Conservation (phyloP, 2,113 vertebrate genomes). For the Melierax canorus region DNA sequence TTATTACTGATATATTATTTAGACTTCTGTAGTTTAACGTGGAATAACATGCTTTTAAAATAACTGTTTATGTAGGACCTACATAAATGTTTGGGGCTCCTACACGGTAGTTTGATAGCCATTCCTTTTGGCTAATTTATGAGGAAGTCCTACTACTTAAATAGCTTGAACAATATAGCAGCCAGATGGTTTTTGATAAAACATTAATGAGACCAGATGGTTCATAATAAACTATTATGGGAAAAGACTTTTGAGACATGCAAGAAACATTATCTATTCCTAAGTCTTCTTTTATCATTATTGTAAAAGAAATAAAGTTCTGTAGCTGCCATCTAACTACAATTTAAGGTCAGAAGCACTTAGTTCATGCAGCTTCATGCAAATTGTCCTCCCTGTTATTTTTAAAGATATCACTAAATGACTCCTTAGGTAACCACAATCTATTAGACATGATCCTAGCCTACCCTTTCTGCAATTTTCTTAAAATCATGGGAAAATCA, state of each 20-base stretch:
- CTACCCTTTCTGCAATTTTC: not conserved
- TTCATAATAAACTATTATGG: constrained; percentile 18
- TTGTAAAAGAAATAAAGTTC: not conserved
- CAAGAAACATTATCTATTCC: not conserved
- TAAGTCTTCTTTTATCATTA: not conserved
- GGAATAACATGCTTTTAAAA: not conserved
- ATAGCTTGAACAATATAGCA: constrained; percentile 33
- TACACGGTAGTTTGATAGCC: not conserved
- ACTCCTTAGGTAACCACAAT: not conserved
- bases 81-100: not conserved
- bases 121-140: constrained; percentile 9
- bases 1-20: not conserved
- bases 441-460: not conserved
- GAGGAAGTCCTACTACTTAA: not conserved
- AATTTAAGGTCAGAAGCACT: not conserved
- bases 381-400: not conserved
- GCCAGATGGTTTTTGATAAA: constrained; percentile 68
- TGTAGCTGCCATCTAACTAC: not conserved
- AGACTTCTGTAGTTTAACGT: not conserved
- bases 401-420: not conserved
- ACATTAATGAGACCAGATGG: constrained; percentile 69
- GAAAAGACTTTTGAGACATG: not conserved
- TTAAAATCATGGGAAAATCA: not conserved
- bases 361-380: not conserved
- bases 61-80: not conserved